Conservation (phyloP, 2,888 invertebrate species). For the Dilophus febrilis region DNA sequence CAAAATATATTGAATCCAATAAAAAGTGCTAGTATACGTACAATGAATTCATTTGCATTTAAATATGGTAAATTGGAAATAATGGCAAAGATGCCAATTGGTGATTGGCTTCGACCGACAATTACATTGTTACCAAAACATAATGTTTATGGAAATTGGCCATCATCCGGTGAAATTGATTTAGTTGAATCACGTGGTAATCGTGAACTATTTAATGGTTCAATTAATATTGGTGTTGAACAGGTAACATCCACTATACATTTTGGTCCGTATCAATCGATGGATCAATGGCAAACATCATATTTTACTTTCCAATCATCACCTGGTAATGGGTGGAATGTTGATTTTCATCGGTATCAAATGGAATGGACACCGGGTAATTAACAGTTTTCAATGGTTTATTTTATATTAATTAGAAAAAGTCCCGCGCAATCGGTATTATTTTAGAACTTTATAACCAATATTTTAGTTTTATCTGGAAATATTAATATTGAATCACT, state of each 20-base stretch:
- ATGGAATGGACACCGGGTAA: conserved; percentile 43
- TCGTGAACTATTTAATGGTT: conserved; percentile 30
- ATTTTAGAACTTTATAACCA: no score
- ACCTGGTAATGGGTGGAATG: conserved; percentile 30
- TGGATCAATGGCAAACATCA: conserved; percentile 36
- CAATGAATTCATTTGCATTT: conserved; percentile 44
- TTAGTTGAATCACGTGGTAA: conserved; percentile 50
- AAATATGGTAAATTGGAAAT: conserved; percentile 46
- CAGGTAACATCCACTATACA: conserved; percentile 44
- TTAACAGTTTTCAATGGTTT: background rate
- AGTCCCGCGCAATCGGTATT: no score
- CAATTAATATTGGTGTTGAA: conserved; percentile 38
- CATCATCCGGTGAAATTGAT: conserved; percentile 55
- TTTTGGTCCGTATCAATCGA: conserved; percentile 41
- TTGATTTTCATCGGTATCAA: conserved; percentile 44
- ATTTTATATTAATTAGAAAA: no score
- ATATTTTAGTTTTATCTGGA: no score
- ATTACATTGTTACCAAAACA: conserved; percentile 50
- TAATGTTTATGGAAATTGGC: conserved; percentile 50
- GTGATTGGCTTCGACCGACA: conserved; percentile 43
- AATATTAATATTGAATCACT: no score
- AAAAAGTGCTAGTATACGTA: conserved; percentile 46
- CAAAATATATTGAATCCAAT: conserved; percentile 42
- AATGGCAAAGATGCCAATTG: conserved; percentile 47
- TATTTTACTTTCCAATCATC: background rate